phyloP scores from a whole-genome alignment of 2,888 invertebrate species.

The Drosophila yooni region DNA sequence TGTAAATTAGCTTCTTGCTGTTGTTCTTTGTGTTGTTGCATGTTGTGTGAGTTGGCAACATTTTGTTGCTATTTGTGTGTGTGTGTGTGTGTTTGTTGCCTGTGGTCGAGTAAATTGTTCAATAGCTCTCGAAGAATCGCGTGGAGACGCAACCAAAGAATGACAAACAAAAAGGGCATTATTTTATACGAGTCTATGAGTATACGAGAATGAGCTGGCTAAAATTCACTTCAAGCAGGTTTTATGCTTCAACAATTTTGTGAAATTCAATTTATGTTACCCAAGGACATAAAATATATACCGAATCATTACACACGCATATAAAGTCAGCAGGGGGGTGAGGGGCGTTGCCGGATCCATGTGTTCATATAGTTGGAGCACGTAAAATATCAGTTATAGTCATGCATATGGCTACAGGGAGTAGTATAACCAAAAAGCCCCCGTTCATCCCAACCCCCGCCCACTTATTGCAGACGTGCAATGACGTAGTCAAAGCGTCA shows the following conservation, averaged over 20 bases:
- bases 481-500: conserved; percentile 76
- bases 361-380: conserved; percentile 55
- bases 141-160: conserved; percentile 34
- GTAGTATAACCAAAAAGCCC: neutral
- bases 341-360: conserved; percentile 4
- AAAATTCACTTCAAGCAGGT: conserved; percentile 82
- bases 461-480: conserved; percentile 61
- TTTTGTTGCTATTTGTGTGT: conserved; percentile 34
- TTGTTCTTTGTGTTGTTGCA: conserved; percentile 36
- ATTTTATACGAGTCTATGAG: conserved; percentile 66
- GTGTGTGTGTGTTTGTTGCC: conserved; percentile 24
- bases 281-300: conserved; percentile 80
- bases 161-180: conserved; percentile 77
- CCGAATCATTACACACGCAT: conserved; percentile 74
- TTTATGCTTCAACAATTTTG: conserved; percentile 84
- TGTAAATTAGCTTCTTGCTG: conserved; percentile 72
- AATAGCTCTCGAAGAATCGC: conserved; percentile 46
- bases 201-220: conserved; percentile 74
- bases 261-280: conserved; percentile 84
- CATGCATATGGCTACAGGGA: conserved; percentile 44
- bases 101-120: conserved; percentile 65
- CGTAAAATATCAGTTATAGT: conserved; percentile 79
- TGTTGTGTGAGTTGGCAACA: conserved; percentile 59
- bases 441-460: neutral
- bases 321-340: conserved; percentile 9